Base-by-base conservation (phyloP, 2,113 vertebrate genomes). In the Oncorhynchus tshawytscha region DNA sequence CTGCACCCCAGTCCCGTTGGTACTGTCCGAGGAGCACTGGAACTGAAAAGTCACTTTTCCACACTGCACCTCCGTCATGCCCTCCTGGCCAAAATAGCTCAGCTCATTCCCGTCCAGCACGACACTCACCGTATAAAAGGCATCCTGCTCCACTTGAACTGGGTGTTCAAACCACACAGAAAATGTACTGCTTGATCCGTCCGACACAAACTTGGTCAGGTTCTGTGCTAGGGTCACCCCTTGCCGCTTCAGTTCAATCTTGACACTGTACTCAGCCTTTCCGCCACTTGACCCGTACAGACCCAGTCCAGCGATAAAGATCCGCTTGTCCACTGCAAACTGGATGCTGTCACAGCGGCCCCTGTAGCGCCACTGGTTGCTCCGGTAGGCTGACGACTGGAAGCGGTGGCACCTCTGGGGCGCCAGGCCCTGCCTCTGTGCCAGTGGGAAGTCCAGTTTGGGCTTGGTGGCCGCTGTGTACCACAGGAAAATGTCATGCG, bases 11-110 rank as follows among this genome's bases (percentile, higher is more conserved):
- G 98, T 99, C 25, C 98, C 98, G 0, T 99, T 99, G 78, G 98
- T 99, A 89, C 98, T 99, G 92, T 99, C 98, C 0, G 98, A 98
- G 45, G 98, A 99, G 80, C 98, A 99, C 92, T 99, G 98, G 90
- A 99, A 99, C 88, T 99, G 98, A 88, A 99, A 99, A 0, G 97
- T 97, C 84, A 99, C 96, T 89, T 95, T 96, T 27, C 96, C 97
- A 0, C 96, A 96, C 91, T 97, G 97, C 72, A 99, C 97, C 89
- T 99, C 97, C 0, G 97, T 98, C 96, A 99, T 95, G 72, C 98
- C 98, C 84, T 99, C 98, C 90, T 99, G 98, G 20, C 98, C 97
- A 2, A 99, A 99, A 89, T 99, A 99, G 91, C 97, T 99, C 78
- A 99, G 96, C 83, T 99, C 96, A 0, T 94, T 96, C 16, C 98